Base-by-base conservation (phyloP, 2,797 vertebrate genomes). In the Periophthalmus magnuspinnatus region DNA sequence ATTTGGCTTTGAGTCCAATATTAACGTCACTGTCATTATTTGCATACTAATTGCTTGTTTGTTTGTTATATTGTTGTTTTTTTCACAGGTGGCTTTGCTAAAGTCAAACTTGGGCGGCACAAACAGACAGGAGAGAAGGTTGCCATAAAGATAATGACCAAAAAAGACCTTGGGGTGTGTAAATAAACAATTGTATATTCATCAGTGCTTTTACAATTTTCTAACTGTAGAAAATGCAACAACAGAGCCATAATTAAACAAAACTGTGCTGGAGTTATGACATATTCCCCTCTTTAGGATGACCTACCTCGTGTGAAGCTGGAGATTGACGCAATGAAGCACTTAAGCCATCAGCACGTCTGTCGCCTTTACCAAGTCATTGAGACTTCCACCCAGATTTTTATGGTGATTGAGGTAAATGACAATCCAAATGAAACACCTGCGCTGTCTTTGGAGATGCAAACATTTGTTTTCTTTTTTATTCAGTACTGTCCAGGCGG, bases 61-160 rank as follows among this genome's bases (percentile, higher is more conserved):
- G 50, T 54, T 21, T 22, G 9, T 7, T n/a, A 7, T 8, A 21
- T 8, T 5, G 1, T 36, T 55, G 3, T 32, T 10, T 16, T 67
- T 77, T 79, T 65, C 55, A 32, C 83, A 99, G 97, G 97, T 80
- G 97, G 97, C 13, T 99, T 99, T 87, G 97, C 96, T 16, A 99
- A 99, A 81, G 97, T 99, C 50, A 98, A 98, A 74, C 93, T 97
- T 67, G 97, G 93, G 0, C 90, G 87, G 36, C 97, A 98, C 87
- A 90, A 94, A 56, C 89, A 95, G 71, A 96, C 97, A 1, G 95
- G 96, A 81, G 96, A 98, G 89, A 96, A 96, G 70, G 97, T 98
- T 80, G 97, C 97, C 22, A 92, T 98, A 86, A 99, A 98, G 91
- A 96, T 98, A 79, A 97, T 98, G 96, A 96, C 95, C 87, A 98